Conservation (phyloP, 2,888 invertebrate species). For the Syritta pipiens region DNA sequence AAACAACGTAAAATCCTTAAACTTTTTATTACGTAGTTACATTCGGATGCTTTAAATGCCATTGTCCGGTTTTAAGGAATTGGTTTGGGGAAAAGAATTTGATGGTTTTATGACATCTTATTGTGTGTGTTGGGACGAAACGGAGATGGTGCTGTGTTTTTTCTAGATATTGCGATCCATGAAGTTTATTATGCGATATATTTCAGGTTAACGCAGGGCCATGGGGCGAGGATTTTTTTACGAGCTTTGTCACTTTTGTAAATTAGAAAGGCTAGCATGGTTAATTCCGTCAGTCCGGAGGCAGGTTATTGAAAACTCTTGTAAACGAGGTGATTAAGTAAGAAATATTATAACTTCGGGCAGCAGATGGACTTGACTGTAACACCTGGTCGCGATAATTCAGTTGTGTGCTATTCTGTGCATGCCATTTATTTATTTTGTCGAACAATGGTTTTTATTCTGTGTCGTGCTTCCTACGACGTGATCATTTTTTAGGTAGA, state of each 20-base stretch:
- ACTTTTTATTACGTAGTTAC: conserved; percentile 61
- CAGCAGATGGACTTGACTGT: no score
- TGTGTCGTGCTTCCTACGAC: no score
- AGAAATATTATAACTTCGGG: no score
- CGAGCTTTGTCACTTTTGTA: conserved; percentile 57
- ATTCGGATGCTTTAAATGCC: conserved; percentile 53
- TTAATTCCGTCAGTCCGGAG: no score
- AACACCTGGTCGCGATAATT: no score
- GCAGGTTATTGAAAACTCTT: no score
- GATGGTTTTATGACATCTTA: conserved; percentile 62
- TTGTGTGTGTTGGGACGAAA: conserved; percentile 16
- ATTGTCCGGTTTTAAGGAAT: conserved; percentile 58
- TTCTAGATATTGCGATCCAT: background rate
- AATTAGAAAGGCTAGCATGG: conserved; percentile 61
- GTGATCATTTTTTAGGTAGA: no score
- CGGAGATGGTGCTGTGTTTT: background rate
- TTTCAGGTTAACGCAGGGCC: background rate
- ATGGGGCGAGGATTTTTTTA: conserved; percentile 44
- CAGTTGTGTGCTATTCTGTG: no score
- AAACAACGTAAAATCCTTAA: conserved; percentile 52
- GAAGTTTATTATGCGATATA: conserved; percentile 52
- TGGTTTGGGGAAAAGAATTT: conserved; percentile 32
- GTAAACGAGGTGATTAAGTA: no score
- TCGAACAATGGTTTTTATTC: no score
- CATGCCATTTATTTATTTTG: no score